Evolutionary conservation across 1,140 invertebrate species (phyloP), one percentile per base, ranked within the genome.

Genomic region (Aphelinus certus): DNA sequence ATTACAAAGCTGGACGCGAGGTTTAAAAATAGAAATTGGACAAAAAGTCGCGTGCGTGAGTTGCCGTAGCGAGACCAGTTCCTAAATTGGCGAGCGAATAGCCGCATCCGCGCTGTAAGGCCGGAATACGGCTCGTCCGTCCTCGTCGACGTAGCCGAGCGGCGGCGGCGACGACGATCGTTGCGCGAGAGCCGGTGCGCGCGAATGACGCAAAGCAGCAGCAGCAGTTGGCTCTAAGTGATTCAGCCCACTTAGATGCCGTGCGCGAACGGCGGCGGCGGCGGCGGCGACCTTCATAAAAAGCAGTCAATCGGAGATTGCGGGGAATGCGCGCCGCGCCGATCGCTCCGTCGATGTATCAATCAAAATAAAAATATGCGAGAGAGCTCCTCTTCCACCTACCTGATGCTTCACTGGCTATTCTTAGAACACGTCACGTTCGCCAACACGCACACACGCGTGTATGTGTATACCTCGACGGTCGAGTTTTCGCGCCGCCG

Each of bases 281-380:
- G 75, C 78, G 76, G 76, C 61, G 77, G 79, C 81, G 83, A 84
- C 82, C 82, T 84, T 84, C 82, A 82, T 83, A 82, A 82, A 84
- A 84, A 82, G 79, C 78, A 75, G 79, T 73, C 79, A 80, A 83
- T 83, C 80, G 80, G 79, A 78, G 75, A 49, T 79, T 79, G 79
- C 79, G 79, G 62, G 72, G 77, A 81, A 77, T 83, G 80, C 80
- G 78, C 80, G 80, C 43, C 10, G 2, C 51, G 51, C 4, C 9
- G 51, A 53, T 26, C 26, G 26, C 4, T 53, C 60, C 45, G 60
- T 4, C 6, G 60, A 62, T 62, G 60, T 46, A 62, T 62, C 60
- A 62, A 63, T 63, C 46, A 26, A 26, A 26, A 26, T 26, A 26
- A 26, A 26, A 26, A 26, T 26, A 26, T 26, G 26, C 26, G 26